These are phyloP conservation scores for Phylloscopus collybita DNA, from an alignment of 2,797 vertebrate species.

Conservation along the genomic window DNA sequence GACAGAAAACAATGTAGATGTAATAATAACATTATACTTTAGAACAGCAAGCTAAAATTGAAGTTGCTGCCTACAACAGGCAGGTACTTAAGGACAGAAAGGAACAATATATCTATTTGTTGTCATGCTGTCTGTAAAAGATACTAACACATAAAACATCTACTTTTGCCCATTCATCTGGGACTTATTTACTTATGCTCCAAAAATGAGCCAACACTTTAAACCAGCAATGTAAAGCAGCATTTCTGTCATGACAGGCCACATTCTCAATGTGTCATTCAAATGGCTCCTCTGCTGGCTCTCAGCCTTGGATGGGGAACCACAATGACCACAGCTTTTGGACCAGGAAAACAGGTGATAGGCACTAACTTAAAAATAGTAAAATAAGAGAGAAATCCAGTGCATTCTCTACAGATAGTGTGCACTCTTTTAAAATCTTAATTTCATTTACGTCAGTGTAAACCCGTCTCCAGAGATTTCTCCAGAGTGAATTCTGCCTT, in stretches of 20 bases:
- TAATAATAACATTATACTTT: background rate
- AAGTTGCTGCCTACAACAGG: background rate
- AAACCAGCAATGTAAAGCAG: background rate
- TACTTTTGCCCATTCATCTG: background rate
- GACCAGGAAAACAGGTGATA: background rate
- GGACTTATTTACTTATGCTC: background rate
- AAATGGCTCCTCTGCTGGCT: background rate
- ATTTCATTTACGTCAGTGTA: constrained; percentile 13
- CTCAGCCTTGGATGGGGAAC: background rate
- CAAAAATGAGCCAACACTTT: background rate
- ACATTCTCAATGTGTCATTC: background rate
- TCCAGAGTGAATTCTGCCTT: constrained; percentile 1
- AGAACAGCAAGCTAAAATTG: background rate
- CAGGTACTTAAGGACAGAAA: background rate
- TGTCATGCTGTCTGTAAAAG: background rate
- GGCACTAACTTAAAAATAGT: background rate
- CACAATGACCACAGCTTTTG: background rate
- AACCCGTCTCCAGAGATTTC: background rate
- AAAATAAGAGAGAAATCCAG: background rate
- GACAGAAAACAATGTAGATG: constrained; percentile 21
- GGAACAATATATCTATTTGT: background rate
- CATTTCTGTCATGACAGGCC: background rate
- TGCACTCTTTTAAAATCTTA: constrained; percentile 11
- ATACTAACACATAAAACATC: background rate
- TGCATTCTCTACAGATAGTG: background rate